Evolutionary conservation across 2,113 vertebrate species (phyloP), one percentile per base, ranked within the genome.

Genomic region (Poicephalus meyeri): DNA sequence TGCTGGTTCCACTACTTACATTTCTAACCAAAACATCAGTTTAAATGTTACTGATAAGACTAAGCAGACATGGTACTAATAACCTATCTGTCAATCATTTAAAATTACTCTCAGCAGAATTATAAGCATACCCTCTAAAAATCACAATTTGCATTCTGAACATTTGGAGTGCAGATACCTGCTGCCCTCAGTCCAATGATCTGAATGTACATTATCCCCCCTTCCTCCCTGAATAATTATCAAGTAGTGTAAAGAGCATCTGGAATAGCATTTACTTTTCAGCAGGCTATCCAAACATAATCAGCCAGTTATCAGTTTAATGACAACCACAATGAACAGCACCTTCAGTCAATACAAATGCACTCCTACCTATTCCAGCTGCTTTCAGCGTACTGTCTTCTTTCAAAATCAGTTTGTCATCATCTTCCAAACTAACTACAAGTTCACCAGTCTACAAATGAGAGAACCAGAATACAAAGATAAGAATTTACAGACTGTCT

Each of bases 391-490:
- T 99, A 52, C 97, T 98, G 76, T 96, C 98, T 64, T 98, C 97
- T 39, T 96, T 97, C 72, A 99, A 97, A 84, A 99, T 96, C 37
- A 99, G 98, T 77, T 96, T 98, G 26, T 99, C 98, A 12, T 99
- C 99, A 7, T 99, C 98, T 47, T 99, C 99, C 94, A 99, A 98
- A 97, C 98, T 98, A 98, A 99, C 97, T 80, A 99, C 98, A 37
- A 99, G 97, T 82, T 99, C 99, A 92, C 99, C 99, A 7, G 99
- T 99, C 99, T 99, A 97, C 74, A 97, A 95, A 93, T 72, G 41
- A 80, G 61, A 86, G 74, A 94, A 80, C 4, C 52, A 80, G 53
- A 77, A 81, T 25, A 79, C 56, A 94, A 88, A 96, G 42, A 70
- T 65, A 80, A 94, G 60, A 68, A 91, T 82, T 65, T 80, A 60